phyloP scores from a whole-genome alignment of 2,888 invertebrate species.

The Euclidia mi region DNA sequence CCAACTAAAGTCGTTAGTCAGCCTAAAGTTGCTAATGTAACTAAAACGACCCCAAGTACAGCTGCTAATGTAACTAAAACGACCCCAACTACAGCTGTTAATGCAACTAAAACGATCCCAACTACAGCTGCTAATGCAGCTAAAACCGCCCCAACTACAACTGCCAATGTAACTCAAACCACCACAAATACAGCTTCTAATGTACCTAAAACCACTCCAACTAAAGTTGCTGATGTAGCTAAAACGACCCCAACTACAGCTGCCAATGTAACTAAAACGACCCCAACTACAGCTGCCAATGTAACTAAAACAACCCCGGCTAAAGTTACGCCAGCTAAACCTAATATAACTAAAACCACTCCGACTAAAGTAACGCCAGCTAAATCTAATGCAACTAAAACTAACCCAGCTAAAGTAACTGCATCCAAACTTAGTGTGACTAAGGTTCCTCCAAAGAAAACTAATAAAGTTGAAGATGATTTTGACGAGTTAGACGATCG shows the following conservation, averaged over 20 bases:
- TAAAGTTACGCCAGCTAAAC: slow-evolving; percentile 1
- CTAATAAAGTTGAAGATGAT: slow-evolving; percentile 46
- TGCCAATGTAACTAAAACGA: not conserved
- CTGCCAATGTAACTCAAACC: not conserved
- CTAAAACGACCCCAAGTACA: slow-evolving; percentile 2
- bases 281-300: not conserved
- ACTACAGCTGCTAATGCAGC: not conserved
- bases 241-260: slow-evolving; percentile 5
- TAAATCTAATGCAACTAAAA: too few species aligned
- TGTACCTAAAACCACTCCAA: too few species aligned
- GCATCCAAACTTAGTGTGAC: too few species aligned
- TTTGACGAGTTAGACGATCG: slow-evolving; percentile 78
- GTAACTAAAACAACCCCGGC: slow-evolving; percentile 5
- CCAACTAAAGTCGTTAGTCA: not conserved
- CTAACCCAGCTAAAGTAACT: too few species aligned
- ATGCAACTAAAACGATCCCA: too few species aligned
- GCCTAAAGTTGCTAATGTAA: too few species aligned
- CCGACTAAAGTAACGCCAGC: not conserved
- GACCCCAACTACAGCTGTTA: not conserved
- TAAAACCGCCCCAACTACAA: slow-evolving; percentile 2
- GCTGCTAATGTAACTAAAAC: not conserved
- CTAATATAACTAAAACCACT: not conserved
- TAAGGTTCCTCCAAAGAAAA: slow-evolving; percentile 14
- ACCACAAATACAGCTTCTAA: not conserved
- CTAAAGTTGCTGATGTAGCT: not conserved